These are phyloP conservation scores for Drosophila pallidifrons DNA, from an alignment of 1,140 invertebrate genomes.

Conservation along the genomic window DNA sequence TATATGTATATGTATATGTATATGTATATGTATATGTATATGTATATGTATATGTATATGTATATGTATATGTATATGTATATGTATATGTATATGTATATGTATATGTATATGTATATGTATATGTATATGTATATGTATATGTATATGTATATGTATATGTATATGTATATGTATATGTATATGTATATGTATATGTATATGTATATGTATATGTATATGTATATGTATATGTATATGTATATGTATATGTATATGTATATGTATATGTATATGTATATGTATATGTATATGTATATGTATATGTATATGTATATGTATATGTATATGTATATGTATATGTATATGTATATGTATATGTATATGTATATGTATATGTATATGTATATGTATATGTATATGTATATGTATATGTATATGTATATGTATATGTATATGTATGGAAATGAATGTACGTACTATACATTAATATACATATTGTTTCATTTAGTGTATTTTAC, in stretches of 20 bases:
- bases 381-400: constrained; percentile 16
- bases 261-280: constrained; percentile 6
- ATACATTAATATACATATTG: constrained; percentile 34
- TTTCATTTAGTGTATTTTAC: constrained; percentile 11
- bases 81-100: constrained; percentile 33
- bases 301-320: constrained; percentile 2
- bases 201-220: constrained; percentile 13
- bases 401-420: not conserved
- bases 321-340: constrained; percentile 1
- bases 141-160: constrained; percentile 5
- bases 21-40: constrained; percentile 17
- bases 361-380: constrained; percentile 12
- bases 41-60: constrained; percentile 15
- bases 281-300: constrained; percentile 7
- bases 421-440: not conserved
- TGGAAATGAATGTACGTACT: not conserved
- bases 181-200: constrained; percentile 10
- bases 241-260: not conserved
- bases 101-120: not conserved
- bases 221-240: constrained; percentile 12
- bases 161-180: not conserved
- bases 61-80: constrained; percentile 13
- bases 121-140: constrained; percentile 5
- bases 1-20: constrained; percentile 14
- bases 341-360: constrained; percentile 4